Evolutionary conservation across 2,888 invertebrate genomes (phyloP), one percentile per base, ranked within the genome.

Genomic region (Calliopum simillimum): DNA sequence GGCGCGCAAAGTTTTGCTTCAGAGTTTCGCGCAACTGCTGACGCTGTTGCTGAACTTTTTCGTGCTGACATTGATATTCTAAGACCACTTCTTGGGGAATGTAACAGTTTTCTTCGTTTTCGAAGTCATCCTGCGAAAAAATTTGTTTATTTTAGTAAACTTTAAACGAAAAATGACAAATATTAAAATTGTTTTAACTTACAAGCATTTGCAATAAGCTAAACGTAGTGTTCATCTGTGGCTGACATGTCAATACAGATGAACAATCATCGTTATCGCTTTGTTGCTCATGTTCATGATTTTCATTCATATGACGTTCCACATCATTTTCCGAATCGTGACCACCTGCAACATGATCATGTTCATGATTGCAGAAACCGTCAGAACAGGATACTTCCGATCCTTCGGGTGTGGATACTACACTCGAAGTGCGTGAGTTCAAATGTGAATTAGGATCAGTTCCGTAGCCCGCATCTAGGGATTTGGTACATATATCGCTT

Each of bases 321-420:
- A 63, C 64, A 76, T 79, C 75, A 65, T 75, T 73, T 16, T 74
- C 76, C 68, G 76, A 74, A 49, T 77, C 77, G 46, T 70, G 68
- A 56, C 67, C 84, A 84, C 53, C 81, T 77, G 43, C 16, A 46
- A 43, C 55, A 46, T 67, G 74, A 25, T 77, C 79, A 59, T 81
- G 77, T 19, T 93, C 93, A 78, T 92, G 92, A 83, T 93, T 94
- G 86, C 96, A 96, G 83, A 94, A 93, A 53, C 93, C 93, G 82
- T 96, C 96, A 0, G 93, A 94, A 86, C 95, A 97, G 1, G 94
- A 95, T 67, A 96, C 91, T 82, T 96, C 96, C 0, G 96, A 96
- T 43, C 96, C 95, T 81, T 96, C 96, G 0, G 95, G 94, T 4
- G 95, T 94, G 82, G 94, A 95, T 77, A 92, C 91, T 72, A 93